Evolutionary conservation across 2,113 vertebrate genomes (phyloP).

Genomic region (Sterna hirundo): DNA sequence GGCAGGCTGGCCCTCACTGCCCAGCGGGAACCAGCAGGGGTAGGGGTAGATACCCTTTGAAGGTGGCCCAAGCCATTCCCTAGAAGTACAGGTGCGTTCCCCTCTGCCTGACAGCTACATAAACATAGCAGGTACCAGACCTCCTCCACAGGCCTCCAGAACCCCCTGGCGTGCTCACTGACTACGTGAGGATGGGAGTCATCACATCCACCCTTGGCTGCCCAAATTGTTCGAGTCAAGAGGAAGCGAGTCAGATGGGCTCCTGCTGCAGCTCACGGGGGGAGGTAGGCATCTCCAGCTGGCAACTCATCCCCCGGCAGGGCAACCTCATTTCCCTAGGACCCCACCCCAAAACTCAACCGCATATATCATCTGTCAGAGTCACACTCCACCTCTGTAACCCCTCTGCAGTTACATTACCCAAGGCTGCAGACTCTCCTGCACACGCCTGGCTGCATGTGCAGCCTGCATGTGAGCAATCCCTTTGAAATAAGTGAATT

Average conservation of each 20-base stretch:
- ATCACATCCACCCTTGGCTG: neutral
- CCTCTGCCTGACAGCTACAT: neutral
- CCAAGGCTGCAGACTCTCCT: neutral
- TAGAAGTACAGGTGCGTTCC: neutral
- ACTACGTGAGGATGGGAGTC: neutral
- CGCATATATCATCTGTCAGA: neutral
- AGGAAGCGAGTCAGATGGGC: neutral
- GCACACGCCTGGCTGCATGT: rapidly evolving
- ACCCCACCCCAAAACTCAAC: neutral
- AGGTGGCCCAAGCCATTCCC: neutral
- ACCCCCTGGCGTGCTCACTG: neutral
- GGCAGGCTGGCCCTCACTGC: neutral
- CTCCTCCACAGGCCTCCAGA: neutral
- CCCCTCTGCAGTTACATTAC: neutral
- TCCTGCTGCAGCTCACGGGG: neutral
- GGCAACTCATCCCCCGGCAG: neutral
- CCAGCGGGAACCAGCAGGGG: neutral
- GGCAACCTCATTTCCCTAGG: neutral
- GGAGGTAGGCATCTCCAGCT: neutral
- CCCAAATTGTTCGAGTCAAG: neutral
- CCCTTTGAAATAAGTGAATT: neutral
- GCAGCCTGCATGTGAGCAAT: rapidly evolving
- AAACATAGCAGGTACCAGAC: neutral
- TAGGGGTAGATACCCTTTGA: neutral
- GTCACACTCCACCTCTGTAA: neutral